These are phyloP conservation scores for Nicator chloris DNA, from an alignment of 2,113 vertebrate species.

Conservation along the genomic window DNA sequence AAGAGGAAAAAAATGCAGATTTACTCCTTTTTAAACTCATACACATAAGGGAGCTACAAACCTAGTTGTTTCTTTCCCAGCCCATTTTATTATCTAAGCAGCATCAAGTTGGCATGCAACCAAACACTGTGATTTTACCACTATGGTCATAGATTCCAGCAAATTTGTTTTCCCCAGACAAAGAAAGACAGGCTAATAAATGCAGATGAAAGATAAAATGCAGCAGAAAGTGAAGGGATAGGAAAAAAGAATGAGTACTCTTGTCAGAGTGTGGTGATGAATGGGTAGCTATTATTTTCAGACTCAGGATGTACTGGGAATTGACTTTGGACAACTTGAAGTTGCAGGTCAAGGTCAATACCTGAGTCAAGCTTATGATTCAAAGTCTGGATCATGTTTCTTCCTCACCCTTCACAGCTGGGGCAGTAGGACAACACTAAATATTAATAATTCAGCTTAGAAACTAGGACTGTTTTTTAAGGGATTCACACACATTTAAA, in stretches of 20 bases:
- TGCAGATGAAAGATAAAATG: slow-evolving; percentile 55
- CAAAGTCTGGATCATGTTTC: not conserved
- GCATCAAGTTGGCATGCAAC: not conserved
- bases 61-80: not conserved
- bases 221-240: slow-evolving; percentile 21
- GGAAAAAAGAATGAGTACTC: not conserved
- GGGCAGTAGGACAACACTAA: not conserved
- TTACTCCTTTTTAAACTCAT: not conserved
- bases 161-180: slow-evolving; percentile 44
- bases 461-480: not conserved
- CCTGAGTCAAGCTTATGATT: not conserved
- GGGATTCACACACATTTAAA: not conserved
- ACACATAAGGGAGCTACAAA: not conserved
- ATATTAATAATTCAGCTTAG: not conserved
- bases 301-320: not conserved
- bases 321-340: not conserved
- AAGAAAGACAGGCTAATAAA: slow-evolving; percentile 45
- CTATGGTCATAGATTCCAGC: slow-evolving; percentile 1
- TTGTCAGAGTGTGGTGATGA: slow-evolving; percentile 35
- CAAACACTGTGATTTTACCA: slow-evolving; percentile 18
- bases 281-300: slow-evolving; percentile 31
- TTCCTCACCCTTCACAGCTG: not conserved
- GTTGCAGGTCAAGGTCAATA: slow-evolving; percentile 33
- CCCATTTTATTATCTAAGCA: slow-evolving; percentile 6
- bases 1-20: not conserved